Conservation (phyloP, 2,888 invertebrate species). For the Lepidocyrtinus sp. region DNA sequence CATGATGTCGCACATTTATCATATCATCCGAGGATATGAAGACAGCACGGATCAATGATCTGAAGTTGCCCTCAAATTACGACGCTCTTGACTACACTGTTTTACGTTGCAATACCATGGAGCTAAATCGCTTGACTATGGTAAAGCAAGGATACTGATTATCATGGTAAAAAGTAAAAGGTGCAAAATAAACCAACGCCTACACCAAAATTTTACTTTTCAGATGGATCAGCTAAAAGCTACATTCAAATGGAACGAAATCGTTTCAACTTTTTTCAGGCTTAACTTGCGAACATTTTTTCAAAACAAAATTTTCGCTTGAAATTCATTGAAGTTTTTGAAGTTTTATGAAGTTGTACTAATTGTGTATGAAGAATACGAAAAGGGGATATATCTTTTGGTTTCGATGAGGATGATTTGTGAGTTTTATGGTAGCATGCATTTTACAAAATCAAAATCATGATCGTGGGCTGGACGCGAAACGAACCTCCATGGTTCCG, state of each 20-base stretch:
- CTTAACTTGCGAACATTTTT: too few species aligned
- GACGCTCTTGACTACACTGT: neutral
- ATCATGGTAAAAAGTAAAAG: conserved; percentile 22
- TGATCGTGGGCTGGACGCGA: conserved; percentile 46
- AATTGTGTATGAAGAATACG: too few species aligned
- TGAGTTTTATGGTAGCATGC: neutral
- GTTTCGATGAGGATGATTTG: conserved; percentile 20
- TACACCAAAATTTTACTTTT: too few species aligned
- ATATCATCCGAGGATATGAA: conserved; percentile 58
- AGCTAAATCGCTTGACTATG: too few species aligned
- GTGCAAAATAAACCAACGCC: conserved; percentile 54
- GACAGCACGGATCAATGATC: conserved; percentile 58
- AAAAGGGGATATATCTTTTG: too few species aligned
- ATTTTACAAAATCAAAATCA: conserved; percentile 18
- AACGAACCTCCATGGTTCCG: conserved; percentile 59
- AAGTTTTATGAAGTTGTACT: too few species aligned
- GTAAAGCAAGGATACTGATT: too few species aligned
- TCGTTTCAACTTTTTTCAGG: too few species aligned
- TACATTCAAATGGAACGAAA: too few species aligned
- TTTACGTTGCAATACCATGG: neutral
- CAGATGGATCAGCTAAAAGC: too few species aligned
- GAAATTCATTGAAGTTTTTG: too few species aligned
- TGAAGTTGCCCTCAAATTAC: conserved; percentile 22
- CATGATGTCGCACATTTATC: conserved; percentile 54
- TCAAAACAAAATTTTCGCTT: too few species aligned